Base-by-base conservation (phyloP, 2,797 vertebrate genomes). In the Cichlasoma orientale region DNA sequence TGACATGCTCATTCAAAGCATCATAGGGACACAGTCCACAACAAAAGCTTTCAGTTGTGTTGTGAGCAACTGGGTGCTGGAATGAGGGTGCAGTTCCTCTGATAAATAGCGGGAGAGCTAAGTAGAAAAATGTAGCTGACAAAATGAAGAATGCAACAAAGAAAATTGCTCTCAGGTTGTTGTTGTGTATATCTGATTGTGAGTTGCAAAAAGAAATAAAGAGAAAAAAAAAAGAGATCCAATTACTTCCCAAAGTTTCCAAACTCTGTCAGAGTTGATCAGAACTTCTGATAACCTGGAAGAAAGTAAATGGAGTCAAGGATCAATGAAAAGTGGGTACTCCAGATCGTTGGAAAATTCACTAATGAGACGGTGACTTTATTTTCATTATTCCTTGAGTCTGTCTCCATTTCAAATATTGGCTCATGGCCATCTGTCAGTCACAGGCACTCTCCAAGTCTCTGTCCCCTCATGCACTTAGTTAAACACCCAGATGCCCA, bases 1-100 rank as follows among this genome's bases (percentile, higher is more conserved):
- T 21, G 77, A 81, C 78, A 72, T 21, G 79, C 56, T 87, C 59
- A 16, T 89, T 88, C 80, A 72, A 81, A 50, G 73, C 84, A 82
- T 53, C 57, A 31, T 44, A 58, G 78, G 70, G 69, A 33, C 71
- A 14, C 56, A 27, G 29, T 4, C 7, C 47, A 27, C 27, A 1
- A 55, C 41, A 56, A 53, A 56, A 23, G 54, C 66, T 77, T 81
- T 79, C 70, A 78, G 77, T 81, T 61, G 72, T 41, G 38, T 52
- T 56, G 54, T 70, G 29, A 83, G 36, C 12, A 72, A 53, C 61
- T 1, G 63, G 44, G 75, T 27, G 2, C 25, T 4, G 19, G 33
- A 71, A 66, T 25, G 38, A 68, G 47, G 50, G 21, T 3, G 56
- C 29, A 21, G 72, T 58, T 76, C 52, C 41, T 69, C 7, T 7